Conservation (phyloP, 2,888 invertebrate genomes). For the Tethea ocularis region DNA sequence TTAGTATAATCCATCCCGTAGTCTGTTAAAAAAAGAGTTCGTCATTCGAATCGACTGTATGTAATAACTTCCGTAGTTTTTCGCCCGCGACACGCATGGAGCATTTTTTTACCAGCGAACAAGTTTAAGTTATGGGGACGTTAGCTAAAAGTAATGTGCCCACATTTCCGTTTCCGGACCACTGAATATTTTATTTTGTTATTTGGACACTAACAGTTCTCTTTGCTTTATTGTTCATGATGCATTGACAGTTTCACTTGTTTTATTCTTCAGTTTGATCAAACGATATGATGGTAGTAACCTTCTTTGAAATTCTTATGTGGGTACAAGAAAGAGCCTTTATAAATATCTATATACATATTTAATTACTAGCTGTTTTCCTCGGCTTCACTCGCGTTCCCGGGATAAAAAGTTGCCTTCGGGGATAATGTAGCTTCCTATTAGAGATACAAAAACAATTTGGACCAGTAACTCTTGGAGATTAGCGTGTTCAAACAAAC, state of each 20-base stretch:
- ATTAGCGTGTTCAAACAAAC: too few species aligned
- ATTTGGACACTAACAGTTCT: constrained; percentile 36
- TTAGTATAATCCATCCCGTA: too few species aligned
- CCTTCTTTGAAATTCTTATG: not conserved
- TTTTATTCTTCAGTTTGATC: not conserved
- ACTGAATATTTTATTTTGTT: constrained; percentile 54
- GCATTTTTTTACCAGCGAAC: constrained; percentile 21
- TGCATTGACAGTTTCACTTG: not conserved
- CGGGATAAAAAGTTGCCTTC: too few species aligned
- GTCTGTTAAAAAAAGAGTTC: not conserved
- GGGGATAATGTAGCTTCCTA: too few species aligned
- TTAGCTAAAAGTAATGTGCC: constrained; percentile 37
- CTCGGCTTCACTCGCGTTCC: too few species aligned
- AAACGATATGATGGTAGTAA: not conserved
- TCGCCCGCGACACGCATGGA: constrained; percentile 16
- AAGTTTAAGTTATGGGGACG: constrained; percentile 43
- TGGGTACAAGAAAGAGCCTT: too few species aligned
- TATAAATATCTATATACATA: too few species aligned
- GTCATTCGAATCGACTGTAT: constrained; percentile 3
- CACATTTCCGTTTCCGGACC: constrained; percentile 36
- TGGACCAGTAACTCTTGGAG: too few species aligned
- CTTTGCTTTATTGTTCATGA: constrained; percentile 17
- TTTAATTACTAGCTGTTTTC: too few species aligned
- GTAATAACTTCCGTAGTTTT: constrained; percentile 12
- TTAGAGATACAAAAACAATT: too few species aligned